A percentile compares a stretch with the other conserved stretches of the same genome.
phyloP scores from a whole-genome alignment of 2,113 vertebrate species.

The Odontesthes bonariensis region DNA sequence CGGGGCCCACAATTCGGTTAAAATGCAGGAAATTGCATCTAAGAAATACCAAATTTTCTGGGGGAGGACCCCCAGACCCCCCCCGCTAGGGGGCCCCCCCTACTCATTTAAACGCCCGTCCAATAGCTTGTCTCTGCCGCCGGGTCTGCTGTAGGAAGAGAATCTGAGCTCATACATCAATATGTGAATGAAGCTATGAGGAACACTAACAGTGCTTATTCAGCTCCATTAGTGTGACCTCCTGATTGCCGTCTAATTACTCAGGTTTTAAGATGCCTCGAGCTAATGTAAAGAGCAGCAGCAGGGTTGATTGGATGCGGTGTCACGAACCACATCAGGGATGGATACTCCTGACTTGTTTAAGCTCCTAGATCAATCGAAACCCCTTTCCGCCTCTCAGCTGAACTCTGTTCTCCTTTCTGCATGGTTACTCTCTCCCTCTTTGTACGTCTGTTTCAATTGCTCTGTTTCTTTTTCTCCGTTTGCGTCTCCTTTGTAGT shows the following conservation, averaged over 20 bases:
- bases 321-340: slow-evolving; percentile 56
- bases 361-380: slow-evolving; percentile 32
- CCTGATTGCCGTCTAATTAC: slow-evolving; percentile 38
- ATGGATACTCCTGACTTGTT: slow-evolving; percentile 35
- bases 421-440: neutral
- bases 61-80: no score
- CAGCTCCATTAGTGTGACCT: slow-evolving; percentile 9
- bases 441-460: neutral
- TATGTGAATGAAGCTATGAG: neutral
- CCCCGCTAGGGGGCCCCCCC: no score
- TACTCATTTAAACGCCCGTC: no score
- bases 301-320: slow-evolving; percentile 42
- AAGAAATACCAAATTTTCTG: no score
- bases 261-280: slow-evolving; percentile 11
- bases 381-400: neutral
- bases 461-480: neutral
- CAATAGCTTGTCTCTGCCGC: no score
- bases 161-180: no score
- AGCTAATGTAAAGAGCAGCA: slow-evolving; percentile 64
- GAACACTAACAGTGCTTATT: neutral
- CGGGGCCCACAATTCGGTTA: no score
- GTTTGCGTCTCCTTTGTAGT: neutral
- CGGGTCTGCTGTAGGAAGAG: no score
- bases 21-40: no score
- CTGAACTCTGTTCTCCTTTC: slow-evolving; percentile 8